phyloP scores from a whole-genome alignment of 2,113 vertebrate genomes.

The Lepisosteus oculatus region DNA sequence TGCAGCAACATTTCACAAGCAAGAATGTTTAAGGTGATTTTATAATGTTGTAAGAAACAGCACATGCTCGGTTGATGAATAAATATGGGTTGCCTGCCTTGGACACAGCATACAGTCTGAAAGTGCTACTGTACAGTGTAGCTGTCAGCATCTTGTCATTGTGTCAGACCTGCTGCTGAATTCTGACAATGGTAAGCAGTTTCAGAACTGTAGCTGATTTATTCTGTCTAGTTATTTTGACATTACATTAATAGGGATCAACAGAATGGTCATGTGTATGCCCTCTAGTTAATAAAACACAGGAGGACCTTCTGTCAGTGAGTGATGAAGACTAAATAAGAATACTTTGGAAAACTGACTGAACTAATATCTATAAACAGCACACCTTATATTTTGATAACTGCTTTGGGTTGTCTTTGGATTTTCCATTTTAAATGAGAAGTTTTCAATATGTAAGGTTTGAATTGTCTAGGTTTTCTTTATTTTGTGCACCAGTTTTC shows the following conservation, averaged over 20 bases:
- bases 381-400: too few species aligned
- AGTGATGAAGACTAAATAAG: background rate
- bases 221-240: background rate
- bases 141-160: slow-evolving; percentile 3
- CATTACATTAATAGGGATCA: background rate
- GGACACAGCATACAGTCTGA: background rate
- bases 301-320: background rate
- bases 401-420: too few species aligned
- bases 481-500: too few species aligned
- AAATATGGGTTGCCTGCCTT: background rate
- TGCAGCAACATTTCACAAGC: too few species aligned
- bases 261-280: too few species aligned
- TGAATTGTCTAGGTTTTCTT: too few species aligned
- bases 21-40: background rate
- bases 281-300: background rate
- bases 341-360: too few species aligned
- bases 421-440: too few species aligned
- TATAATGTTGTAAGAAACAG: background rate
- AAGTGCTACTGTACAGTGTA: too few species aligned
- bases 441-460: too few species aligned
- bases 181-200: background rate
- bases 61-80: background rate
- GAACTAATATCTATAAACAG: too few species aligned
- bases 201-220: background rate
- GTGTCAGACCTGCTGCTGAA: background rate